Evolutionary conservation across 2,113 vertebrate species (phyloP).

Genomic region (Microcebus murinus): DNA sequence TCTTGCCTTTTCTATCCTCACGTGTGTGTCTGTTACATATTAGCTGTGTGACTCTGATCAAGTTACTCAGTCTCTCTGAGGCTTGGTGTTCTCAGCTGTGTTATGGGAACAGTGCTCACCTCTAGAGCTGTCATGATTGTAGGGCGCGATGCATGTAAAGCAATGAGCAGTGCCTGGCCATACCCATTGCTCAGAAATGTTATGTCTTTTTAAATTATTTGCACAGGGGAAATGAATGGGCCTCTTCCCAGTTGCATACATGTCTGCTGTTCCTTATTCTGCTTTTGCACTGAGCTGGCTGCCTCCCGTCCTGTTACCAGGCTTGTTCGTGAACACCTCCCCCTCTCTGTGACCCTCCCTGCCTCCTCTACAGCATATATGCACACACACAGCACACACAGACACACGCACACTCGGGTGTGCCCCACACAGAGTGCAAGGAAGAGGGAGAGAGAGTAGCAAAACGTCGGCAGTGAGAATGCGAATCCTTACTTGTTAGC

Average conservation of each 20-base stretch:
- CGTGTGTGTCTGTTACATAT: background rate
- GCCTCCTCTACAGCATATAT: accelerated
- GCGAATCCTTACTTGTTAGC: background rate
- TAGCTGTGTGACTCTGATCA: background rate
- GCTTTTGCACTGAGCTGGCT: background rate
- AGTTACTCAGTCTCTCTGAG: background rate
- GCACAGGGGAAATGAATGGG: background rate
- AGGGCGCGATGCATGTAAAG: background rate
- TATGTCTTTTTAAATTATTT: background rate
- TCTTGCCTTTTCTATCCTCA: background rate
- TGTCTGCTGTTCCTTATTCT: background rate
- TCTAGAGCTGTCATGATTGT: background rate
- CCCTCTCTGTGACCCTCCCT: too few species aligned
- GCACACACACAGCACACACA: background rate
- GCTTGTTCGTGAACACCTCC: background rate
- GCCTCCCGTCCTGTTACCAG: background rate
- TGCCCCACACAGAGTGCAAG: background rate
- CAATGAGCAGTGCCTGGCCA: background rate
- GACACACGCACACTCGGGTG: too few species aligned
- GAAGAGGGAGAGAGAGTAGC: background rate
- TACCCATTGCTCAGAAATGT: background rate
- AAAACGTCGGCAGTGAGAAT: background rate
- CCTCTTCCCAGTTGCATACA: background rate
- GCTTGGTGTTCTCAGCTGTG: background rate
- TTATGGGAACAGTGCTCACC: background rate